These are phyloP conservation scores for Actinia equina DNA, from an alignment of 64 coral and sea anemone species.

Conservation along the genomic window DNA sequence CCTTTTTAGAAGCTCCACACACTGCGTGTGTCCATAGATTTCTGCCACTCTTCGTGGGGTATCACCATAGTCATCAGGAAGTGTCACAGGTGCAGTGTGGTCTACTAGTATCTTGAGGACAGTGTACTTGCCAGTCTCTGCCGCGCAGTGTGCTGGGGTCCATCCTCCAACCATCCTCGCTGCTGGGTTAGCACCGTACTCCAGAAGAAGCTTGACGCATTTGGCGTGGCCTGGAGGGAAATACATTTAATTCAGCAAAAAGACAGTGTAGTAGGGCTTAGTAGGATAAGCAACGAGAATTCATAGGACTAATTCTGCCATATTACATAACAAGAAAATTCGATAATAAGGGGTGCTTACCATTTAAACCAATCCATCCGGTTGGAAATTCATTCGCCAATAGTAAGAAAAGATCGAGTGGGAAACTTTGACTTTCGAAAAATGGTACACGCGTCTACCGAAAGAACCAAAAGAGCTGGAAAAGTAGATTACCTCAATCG, in stretches of 20 bases:
- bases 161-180: slow-evolving; percentile 91
- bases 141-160: slow-evolving; percentile 96
- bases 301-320: no score
- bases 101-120: slow-evolving; percentile 80
- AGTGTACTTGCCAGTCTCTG: slow-evolving; percentile 70
- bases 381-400: no score
- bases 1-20: slow-evolving; percentile 77
- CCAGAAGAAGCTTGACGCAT: slow-evolving; percentile 85
- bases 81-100: slow-evolving; percentile 62
- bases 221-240: slow-evolving; percentile 67
- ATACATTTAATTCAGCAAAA: neutral
- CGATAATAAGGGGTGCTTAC: no score
- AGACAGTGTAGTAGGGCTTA: no score
- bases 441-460: no score
- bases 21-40: slow-evolving; percentile 81
- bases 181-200: slow-evolving; percentile 80
- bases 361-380: no score
- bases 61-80: slow-evolving; percentile 73
- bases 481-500: no score
- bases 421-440: no score
- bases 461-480: no score
- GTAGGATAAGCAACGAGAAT: no score
- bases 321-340: no score
- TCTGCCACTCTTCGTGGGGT: slow-evolving; percentile 79
- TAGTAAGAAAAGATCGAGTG: no score